Evolutionary conservation across 2,113 vertebrate genomes (phyloP), one percentile per base, ranked within the genome.

Genomic region (Empidonax traillii): DNA sequence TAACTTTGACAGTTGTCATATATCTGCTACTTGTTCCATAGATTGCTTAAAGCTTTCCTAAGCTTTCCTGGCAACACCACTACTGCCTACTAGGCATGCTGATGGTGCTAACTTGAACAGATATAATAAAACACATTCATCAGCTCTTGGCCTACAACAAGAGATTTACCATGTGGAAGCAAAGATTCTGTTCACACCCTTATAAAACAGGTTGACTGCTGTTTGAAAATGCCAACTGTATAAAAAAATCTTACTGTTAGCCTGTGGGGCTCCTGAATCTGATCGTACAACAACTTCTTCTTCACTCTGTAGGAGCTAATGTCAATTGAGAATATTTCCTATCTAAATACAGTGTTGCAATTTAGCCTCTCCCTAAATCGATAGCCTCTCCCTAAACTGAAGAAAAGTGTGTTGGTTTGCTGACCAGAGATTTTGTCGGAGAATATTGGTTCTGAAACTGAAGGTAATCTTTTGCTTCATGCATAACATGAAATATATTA

Each of bases 341-440:
- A 5, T 19, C n/a, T 22, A 62, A 68, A 35, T 23, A 47, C 10
- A 35, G 72, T 85, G 8, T 37, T 75, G 27, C 6, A 24, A 9
- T 62, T 62, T 74, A 49, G 4, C 51, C 0, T 1, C 24, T 92
- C 71, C 21, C 20, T 94, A 74, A 77, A 90, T 7, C 16, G 8
- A 28, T 66, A 46, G 5, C 46, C 0, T 1, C 22, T 92, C 71
- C 19, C 18, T 95, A 74, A 77, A 35, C 46, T 94, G 81, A 80
- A 89, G 63, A 94, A 96, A 97, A 95, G 47, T 73, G 61, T 80
- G 61, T 17, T 63, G 58, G 13, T 85, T 94, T 95, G 96, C 82
- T 93, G 55, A 72, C 28, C 76, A 83, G 35, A 78, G 21, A 66
- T 56, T 79, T 22, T 88, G 23, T 44, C 37, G 90, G 73, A 89